Evolutionary conservation across 1,140 invertebrate genomes (phyloP), one percentile per base, ranked within the genome.

Genomic region (Eriosoma lanigerum): DNA sequence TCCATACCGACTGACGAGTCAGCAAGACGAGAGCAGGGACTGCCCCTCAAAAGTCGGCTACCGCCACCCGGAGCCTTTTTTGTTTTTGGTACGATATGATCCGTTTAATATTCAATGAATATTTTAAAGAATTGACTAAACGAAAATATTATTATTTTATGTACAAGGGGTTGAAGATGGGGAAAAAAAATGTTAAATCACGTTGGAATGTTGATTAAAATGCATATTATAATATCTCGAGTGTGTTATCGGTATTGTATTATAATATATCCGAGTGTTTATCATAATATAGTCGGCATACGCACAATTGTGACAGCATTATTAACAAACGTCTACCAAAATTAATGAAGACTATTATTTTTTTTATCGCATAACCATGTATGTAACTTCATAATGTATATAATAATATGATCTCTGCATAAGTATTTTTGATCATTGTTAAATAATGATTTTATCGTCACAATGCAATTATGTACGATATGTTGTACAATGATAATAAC

Each of bases 201-300:
- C 56, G 56, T 62, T 78, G 75, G 75, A 78, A 78, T 78, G 75
- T 78, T 78, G 75, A 78, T 78, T 78, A 78, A 78, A 78, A 78
- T 32, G 75, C 75, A 78, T 38, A 38, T n/a, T n/a, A n/a, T 78
- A 78, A 78, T 78, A 78, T 44, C 60, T 62, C 38, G 75, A n/a
- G 54, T 46, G 32, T 10, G 44, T 38, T 38, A 38, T 38, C 54
- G 32, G 62, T 44, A 29, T 72, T 29, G 13, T 38, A 32, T 72
- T 5, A n/a, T 26, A 38, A 10, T n/a, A 26, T 24, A 26, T 50
- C 24, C 17, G 48, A 62, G 68, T 72, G 24, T 60, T 44, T 48
- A 48, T 48, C 10, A 12, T 15, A 26, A 17, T 60, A 68, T n/a
- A n/a, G n/a, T n/a, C n/a, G n/a, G n/a, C n/a, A n/a, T 12, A 58